Evolutionary conservation across 2,113 vertebrate species (phyloP).

Genomic region (Verasper variegatus): DNA sequence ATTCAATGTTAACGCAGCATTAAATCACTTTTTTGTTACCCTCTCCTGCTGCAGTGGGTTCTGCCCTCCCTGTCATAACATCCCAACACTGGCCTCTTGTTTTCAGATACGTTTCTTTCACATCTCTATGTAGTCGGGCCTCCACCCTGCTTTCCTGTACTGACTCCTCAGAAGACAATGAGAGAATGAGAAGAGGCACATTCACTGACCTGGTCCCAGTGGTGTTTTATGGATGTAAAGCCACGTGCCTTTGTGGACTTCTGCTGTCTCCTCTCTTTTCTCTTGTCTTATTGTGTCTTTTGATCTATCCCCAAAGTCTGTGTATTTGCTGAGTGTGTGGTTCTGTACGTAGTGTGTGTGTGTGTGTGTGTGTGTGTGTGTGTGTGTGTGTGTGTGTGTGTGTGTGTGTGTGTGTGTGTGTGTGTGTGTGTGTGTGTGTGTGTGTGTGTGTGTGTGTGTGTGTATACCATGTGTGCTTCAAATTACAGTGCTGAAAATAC

Average conservation of each 20-base stretch:
- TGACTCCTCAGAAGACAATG: constrained; percentile 18
- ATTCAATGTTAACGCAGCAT: not conserved
- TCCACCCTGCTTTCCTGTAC: constrained; percentile 48
- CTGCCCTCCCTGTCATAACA: constrained; percentile 36
- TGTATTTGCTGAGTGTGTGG: constrained; percentile 57
- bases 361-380: constrained; percentile 47
- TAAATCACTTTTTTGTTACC: not conserved
- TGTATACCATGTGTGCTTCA: constrained; percentile 75
- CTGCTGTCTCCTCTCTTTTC: constrained; percentile 39
- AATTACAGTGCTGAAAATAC: constrained; percentile 87
- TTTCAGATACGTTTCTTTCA: constrained; percentile 54
- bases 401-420: constrained; percentile 43
- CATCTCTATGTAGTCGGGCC: constrained; percentile 39
- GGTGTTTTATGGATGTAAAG: constrained; percentile 40
- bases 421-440: not conserved
- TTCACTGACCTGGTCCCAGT: constrained; percentile 31
- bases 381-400: constrained; percentile 46
- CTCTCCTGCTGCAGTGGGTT: constrained; percentile 27
- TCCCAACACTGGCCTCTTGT: constrained; percentile 60
- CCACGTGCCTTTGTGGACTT: constrained; percentile 46
- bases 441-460: constrained; percentile 50
- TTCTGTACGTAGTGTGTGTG: constrained; percentile 45
- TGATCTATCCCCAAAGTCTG: constrained; percentile 35
- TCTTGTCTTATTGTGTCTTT: constrained; percentile 28
- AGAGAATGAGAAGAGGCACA: not conserved